phyloP scores from a whole-genome alignment of 2,113 vertebrate species.

The Indri indri region DNA sequence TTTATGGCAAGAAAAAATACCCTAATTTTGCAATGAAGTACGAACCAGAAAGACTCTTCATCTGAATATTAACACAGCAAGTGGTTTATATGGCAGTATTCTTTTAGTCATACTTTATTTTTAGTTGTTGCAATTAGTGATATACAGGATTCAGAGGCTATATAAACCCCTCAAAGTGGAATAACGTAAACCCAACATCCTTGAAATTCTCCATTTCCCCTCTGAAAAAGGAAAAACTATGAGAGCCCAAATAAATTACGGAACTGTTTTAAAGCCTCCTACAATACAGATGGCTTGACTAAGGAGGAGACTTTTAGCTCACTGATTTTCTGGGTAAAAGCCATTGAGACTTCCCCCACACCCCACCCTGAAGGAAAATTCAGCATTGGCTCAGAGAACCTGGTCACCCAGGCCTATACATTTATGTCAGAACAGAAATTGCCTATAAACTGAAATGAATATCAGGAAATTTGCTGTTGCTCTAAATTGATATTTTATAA shows the following conservation, averaged over 20 bases:
- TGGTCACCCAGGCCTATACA: constrained; percentile 48
- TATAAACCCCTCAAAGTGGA: constrained; percentile 41
- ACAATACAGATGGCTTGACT: constrained; percentile 67
- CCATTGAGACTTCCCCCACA: constrained; percentile 19
- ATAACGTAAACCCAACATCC: constrained; percentile 54
- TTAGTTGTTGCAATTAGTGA: constrained; percentile 68
- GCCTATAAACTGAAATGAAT: constrained; percentile 81
- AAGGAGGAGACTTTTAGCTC: constrained; percentile 60
- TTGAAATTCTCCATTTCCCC: constrained; percentile 60
- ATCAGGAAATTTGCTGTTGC: constrained; percentile 77
- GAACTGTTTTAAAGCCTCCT: constrained; percentile 67
- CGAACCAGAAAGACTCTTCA: constrained; percentile 59
- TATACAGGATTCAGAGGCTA: constrained; percentile 40
- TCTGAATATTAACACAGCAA: constrained; percentile 58
- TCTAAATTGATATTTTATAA: constrained; percentile 79
- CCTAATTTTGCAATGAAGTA: constrained; percentile 73
- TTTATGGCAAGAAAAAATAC: constrained; percentile 30
- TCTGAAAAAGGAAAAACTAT: constrained; percentile 5
- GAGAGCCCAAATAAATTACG: constrained; percentile 74
- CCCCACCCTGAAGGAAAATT: constrained; percentile 56
- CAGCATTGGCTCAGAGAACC: constrained; percentile 64
- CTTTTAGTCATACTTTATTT: constrained; percentile 67
- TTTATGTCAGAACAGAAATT: constrained; percentile 79
- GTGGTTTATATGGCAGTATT: constrained; percentile 37
- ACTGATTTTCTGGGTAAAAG: constrained; percentile 74